Conservation (phyloP, 2,113 vertebrate genomes). For the Willisornis vidua region DNA sequence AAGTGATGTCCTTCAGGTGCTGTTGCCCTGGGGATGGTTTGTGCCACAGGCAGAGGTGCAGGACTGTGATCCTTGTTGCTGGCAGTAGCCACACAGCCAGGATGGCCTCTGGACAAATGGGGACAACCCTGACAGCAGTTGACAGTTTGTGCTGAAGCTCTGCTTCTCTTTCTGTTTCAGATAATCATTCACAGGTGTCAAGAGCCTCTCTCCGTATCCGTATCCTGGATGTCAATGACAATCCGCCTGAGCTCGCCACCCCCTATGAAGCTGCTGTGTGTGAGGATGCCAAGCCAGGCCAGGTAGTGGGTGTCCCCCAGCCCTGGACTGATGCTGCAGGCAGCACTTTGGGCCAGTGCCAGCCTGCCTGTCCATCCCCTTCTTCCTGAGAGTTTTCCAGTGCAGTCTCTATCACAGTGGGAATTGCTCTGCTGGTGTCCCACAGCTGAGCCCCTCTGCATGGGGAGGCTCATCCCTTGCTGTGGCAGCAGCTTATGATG, state of each 20-base stretch:
- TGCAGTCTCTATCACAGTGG: not conserved
- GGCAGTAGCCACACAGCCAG: accelerated
- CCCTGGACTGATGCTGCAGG: not conserved
- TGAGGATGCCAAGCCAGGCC: conserved; percentile 93
- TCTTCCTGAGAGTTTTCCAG: not conserved
- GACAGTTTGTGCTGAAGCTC: not conserved
- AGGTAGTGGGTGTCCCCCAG: conserved; percentile 75
- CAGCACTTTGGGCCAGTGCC: not conserved
- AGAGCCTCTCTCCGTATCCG: conserved; percentile 87
- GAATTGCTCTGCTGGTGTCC: not conserved
- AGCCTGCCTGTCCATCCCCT: not conserved
- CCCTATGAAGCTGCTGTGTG: conserved; percentile 93
- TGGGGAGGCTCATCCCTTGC: not conserved
- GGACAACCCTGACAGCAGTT: not conserved
- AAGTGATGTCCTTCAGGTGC: not conserved
- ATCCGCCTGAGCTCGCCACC: conserved; percentile 92
- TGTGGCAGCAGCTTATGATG: accelerated
- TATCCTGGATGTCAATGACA: conserved; percentile 97
- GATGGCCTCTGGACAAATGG: accelerated
- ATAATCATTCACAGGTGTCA: conserved; percentile 88
- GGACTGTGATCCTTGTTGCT: not conserved
- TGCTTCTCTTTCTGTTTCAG: conserved; percentile 69
- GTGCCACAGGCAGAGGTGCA: accelerated
- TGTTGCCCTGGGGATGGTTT: not conserved
- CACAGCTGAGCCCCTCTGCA: accelerated